Evolutionary conservation across 2,888 invertebrate species (phyloP).

Genomic region (Pinctada fucata): DNA sequence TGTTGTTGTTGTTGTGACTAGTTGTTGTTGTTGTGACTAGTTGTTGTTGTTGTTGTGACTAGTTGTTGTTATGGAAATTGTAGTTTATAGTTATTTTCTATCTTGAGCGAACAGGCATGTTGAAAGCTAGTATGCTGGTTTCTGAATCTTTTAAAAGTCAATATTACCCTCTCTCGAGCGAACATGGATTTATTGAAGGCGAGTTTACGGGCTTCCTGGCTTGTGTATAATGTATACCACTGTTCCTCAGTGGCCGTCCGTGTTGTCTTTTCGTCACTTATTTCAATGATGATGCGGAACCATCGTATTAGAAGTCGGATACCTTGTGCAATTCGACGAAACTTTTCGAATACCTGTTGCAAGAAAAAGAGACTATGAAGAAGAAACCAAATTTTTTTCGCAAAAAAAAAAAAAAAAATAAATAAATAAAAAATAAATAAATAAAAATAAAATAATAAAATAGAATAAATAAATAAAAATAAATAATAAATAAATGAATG

Average conservation of each 20-base stretch:
- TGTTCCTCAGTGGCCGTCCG: slow-evolving; percentile 68
- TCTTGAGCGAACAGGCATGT: background rate
- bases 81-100: background rate
- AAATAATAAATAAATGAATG: too few species aligned
- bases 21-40: too few species aligned
- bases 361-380: background rate
- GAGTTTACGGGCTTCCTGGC: slow-evolving; percentile 56
- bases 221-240: slow-evolving; percentile 65
- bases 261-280: slow-evolving; percentile 57
- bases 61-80: too few species aligned
- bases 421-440: too few species aligned
- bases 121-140: background rate
- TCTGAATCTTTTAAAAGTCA: too few species aligned
- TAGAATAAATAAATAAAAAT: too few species aligned
- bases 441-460: too few species aligned
- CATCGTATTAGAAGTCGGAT: slow-evolving; percentile 49
- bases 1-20: too few species aligned
- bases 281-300: slow-evolving; percentile 55
- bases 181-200: slow-evolving; percentile 67
- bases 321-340: slow-evolving; percentile 26
- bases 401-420: too few species aligned
- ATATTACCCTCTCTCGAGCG: slow-evolving; percentile 63
- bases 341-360: background rate
- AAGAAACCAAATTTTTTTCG: too few species aligned
- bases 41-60: too few species aligned